Percentiles rank a stretch among this genome's conserved stretches.
These are phyloP conservation scores for Typhlomys cinereus DNA, from an alignment of 2,113 vertebrate species.

Conservation along the genomic window DNA sequence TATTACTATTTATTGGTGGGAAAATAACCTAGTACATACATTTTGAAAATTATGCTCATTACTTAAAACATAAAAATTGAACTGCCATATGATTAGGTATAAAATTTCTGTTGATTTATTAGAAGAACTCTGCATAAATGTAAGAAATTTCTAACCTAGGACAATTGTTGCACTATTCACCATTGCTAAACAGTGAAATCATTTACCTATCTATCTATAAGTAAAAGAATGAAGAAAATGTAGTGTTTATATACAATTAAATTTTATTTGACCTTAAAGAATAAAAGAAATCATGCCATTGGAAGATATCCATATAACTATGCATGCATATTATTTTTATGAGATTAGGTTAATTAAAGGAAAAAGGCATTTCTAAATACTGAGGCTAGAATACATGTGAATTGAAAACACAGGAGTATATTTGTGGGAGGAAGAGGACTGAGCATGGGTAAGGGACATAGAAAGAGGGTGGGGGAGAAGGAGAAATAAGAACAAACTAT, in stretches of 20 bases:
- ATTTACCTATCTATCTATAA: too few species aligned
- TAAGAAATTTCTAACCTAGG: background rate
- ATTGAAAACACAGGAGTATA: too few species aligned
- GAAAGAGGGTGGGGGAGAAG: too few species aligned
- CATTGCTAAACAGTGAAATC: background rate
- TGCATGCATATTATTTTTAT: too few species aligned
- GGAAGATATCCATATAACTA: too few species aligned
- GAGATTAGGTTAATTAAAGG: too few species aligned
- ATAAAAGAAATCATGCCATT: background rate
- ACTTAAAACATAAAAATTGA: background rate
- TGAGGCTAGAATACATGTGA: too few species aligned
- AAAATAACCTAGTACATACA: background rate
- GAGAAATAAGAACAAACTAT: too few species aligned
- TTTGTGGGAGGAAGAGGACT: too few species aligned
- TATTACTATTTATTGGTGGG: background rate
- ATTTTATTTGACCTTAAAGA: background rate
- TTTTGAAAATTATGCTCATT: background rate
- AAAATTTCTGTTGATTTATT: background rate
- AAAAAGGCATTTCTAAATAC: too few species aligned
- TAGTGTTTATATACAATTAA: too few species aligned
- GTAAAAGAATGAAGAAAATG: background rate
- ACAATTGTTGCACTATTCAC: background rate
- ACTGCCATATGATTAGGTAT: background rate
- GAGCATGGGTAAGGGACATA: too few species aligned
- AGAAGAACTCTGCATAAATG: background rate